Conservation (phyloP, 2,888 invertebrate species). For the Cosmopolites sordidus region DNA sequence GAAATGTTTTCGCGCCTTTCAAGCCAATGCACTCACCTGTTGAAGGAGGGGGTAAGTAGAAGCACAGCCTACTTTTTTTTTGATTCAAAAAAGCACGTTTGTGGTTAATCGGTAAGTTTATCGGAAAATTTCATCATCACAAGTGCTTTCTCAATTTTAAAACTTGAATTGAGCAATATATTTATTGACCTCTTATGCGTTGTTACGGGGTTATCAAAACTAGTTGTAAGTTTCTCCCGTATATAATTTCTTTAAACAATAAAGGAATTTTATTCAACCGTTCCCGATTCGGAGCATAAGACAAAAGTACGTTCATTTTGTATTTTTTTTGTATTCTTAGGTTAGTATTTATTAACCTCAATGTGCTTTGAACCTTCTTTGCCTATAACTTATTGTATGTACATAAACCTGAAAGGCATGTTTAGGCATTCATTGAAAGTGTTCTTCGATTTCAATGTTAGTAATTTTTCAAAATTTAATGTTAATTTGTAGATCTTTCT, state of each 20-base stretch:
- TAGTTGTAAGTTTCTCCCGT: slow-evolving; percentile 4
- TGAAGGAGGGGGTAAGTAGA: slow-evolving; percentile 11
- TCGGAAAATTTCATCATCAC: background rate
- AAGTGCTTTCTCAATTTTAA: background rate
- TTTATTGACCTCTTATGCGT: slow-evolving; percentile 14
- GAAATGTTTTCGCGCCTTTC: slow-evolving; percentile 17
- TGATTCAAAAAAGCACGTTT: background rate
- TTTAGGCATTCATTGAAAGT: too few relatives aligned
- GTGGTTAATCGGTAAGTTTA: background rate
- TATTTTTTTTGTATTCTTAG: too few relatives aligned
- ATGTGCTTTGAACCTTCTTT: too few relatives aligned
- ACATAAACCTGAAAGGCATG: too few relatives aligned
- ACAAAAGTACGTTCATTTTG: too few relatives aligned
- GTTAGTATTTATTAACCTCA: too few relatives aligned
- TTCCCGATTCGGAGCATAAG: too few relatives aligned
- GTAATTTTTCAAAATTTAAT: too few relatives aligned
- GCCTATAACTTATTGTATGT: too few relatives aligned
- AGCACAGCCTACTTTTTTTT: background rate
- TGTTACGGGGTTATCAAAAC: slow-evolving; percentile 11
- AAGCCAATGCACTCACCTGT: slow-evolving; percentile 11
- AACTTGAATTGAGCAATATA: slow-evolving; percentile 9
- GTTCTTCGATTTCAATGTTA: too few relatives aligned
- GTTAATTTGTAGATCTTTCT: too few relatives aligned
- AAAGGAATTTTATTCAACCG: too few relatives aligned
- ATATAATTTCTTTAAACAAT: slow-evolving; percentile 8